A percentile compares a stretch with the other conserved stretches of the same genome.
phyloP scores from a whole-genome alignment of 2,113 vertebrate species.

The Strigops habroptila region DNA sequence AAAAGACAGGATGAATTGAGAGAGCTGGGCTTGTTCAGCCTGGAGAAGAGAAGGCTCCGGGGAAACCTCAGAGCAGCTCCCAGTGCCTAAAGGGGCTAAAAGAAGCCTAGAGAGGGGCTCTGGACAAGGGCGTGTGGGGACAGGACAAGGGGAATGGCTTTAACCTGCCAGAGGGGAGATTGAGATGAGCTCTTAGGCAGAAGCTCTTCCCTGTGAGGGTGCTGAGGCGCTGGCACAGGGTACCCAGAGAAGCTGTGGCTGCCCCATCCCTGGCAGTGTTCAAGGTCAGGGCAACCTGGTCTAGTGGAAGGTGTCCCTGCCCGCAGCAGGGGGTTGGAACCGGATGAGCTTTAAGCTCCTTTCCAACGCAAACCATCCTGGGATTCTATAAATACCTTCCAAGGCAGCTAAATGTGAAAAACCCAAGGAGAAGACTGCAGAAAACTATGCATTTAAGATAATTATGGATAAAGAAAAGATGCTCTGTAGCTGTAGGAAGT shows the following conservation, averaged over 20 bases:
- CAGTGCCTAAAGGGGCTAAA: neutral
- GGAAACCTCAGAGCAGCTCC: neutral
- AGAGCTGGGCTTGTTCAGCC: neutral
- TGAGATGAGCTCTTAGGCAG: no score
- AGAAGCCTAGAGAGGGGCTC: neutral
- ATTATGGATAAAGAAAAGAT: neutral
- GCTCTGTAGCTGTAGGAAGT: neutral
- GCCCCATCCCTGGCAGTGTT: no score
- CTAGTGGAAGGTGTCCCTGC: neutral
- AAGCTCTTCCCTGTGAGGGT: no score
- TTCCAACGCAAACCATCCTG: neutral
- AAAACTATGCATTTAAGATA: neutral
- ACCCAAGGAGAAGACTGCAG: neutral
- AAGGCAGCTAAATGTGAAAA: neutral
- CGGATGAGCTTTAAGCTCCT: neutral
- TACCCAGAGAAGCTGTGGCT: no score
- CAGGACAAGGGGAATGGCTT: no score
- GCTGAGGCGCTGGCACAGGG: no score
- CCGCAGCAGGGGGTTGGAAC: fast-evolving
- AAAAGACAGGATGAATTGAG: neutral
- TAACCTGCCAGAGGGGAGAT: no score
- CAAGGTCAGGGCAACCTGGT: neutral
- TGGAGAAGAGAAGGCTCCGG: neutral
- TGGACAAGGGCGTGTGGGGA: no score
- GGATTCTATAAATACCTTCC: neutral